Base-by-base conservation (phyloP, 2,888 invertebrate species). In the Euproctis similis region DNA sequence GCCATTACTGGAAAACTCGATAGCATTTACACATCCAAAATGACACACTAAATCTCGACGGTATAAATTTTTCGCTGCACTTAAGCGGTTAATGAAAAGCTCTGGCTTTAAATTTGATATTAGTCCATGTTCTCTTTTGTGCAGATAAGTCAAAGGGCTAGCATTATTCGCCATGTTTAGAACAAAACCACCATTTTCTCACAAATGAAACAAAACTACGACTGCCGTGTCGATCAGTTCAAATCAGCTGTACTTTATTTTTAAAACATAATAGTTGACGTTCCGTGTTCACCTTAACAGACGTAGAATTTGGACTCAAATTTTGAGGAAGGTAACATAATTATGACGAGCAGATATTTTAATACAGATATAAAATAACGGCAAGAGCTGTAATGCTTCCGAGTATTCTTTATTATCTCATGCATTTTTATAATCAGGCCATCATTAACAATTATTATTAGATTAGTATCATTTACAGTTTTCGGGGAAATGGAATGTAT, bases 11-110 rank as follows among this genome's bases (percentile, higher is more conserved):
- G 95, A 96, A 86, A 97, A 97, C 82, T 97, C 97, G 54, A 97
- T 92, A 40, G 97, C 96, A 87, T 97, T 97, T 33, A 97, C 95
- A 87, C 97, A 97, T 60, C 97, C 97, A 86, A 90, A 97, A 86
- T 97, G 97, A 45, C 94, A 93, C 46, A 90, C 86, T 32, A 97
- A 87, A 80, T 97, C 94, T 58, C 92, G 92, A 52, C 91, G 89
- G 73, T 90, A 95, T 21, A 96, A 86, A 81, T 91, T 92, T 64
- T 88, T 89, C 4, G 93, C 92, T 35, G 85, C 85, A 31, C 85
- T 80, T 39, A 93, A 81, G 39, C 93, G 88, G 44, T 86, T 84
- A 38, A 75, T 75, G 57, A 89, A 87, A 42, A 90, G 77, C 39
- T 85, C 85, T 33, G 87, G 86, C 65, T 87, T 88, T 40, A 90